These are phyloP conservation scores for Dimorphilus gyrociliatus DNA, from an alignment of 2,888 invertebrate genomes.

Conservation along the genomic window DNA sequence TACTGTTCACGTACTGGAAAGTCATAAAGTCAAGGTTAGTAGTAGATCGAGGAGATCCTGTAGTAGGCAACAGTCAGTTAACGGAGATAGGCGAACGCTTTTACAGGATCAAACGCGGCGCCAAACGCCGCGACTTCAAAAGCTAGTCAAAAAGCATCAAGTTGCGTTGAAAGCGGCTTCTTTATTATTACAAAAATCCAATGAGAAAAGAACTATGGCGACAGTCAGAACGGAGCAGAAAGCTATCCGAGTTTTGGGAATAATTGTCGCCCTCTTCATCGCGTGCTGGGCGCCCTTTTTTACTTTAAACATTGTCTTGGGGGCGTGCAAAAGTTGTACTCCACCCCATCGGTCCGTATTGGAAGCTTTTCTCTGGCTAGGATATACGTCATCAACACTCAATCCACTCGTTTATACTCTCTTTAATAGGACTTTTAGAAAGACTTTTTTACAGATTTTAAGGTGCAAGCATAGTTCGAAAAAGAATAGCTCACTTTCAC, in stretches of 20 bases:
- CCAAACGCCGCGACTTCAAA: conserved; percentile 11
- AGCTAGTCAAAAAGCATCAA: conserved; percentile 24
- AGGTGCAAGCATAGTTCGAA: too few relatives aligned
- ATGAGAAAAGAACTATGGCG: conserved; percentile 12
- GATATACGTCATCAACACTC: not conserved
- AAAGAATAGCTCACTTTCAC: too few relatives aligned
- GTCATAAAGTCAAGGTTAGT: too few relatives aligned
- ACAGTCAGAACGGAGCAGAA: conserved; percentile 73
- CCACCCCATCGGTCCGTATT: too few relatives aligned
- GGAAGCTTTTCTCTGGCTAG: conserved; percentile 1
- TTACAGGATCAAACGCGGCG: not conserved
- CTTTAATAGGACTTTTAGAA: too few relatives aligned
- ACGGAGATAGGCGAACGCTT: not conserved
- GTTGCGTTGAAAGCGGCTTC: conserved; percentile 26
- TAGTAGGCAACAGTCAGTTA: not conserved
- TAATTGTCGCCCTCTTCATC: conserved; percentile 34
- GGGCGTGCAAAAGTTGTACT: conserved; percentile 50
- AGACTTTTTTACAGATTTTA: too few relatives aligned
- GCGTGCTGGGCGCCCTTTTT: conserved; percentile 37
- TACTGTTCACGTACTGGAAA: conserved; percentile 71
- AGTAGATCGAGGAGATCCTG: not conserved
- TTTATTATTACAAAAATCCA: conserved; percentile 19
- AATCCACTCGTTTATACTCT: conserved; percentile 3
- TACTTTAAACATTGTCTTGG: conserved; percentile 50
- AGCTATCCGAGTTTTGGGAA: conserved; percentile 60